A percentile compares a stretch with the other conserved stretches of the same genome.
These are phyloP conservation scores for Nomada ferruginata DNA, from an alignment of 2,888 invertebrate genomes.

Conservation along the genomic window DNA sequence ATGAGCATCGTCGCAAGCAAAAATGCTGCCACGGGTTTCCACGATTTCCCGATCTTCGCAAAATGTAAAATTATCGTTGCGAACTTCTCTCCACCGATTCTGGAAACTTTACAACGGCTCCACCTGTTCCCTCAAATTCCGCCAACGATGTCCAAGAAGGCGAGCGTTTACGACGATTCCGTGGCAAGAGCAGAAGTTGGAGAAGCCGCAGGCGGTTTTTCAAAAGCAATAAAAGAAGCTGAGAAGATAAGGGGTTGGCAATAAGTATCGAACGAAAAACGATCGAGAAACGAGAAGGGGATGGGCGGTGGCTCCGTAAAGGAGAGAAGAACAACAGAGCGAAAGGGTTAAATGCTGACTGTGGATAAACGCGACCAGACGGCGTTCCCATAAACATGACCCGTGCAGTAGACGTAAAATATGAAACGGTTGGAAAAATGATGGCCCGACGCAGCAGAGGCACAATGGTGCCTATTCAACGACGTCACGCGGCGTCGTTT, in stretches of 20 bases:
- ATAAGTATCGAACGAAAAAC: conserved; percentile 34
- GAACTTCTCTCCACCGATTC: not conserved
- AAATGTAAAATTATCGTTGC: too few species aligned
- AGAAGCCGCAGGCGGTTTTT: conserved; percentile 1
- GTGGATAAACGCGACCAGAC: conserved; percentile 32
- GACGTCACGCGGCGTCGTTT: conserved; percentile 47
- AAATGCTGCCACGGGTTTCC: too few species aligned
- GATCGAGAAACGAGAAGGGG: conserved; percentile 2
- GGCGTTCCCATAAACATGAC: conserved; percentile 55
- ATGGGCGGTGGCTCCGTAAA: conserved; percentile 6
- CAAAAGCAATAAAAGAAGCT: conserved; percentile 15
- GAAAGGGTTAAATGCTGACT: conserved; percentile 39
- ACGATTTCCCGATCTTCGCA: too few species aligned
- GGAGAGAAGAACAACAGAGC: conserved; percentile 35
- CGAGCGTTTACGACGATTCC: conserved; percentile 12
- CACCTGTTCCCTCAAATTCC: not conserved
- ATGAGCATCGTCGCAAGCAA: not conserved
- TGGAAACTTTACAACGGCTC: not conserved
- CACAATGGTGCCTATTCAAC: conserved; percentile 61
- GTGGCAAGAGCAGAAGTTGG: not conserved
- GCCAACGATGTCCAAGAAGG: not conserved
- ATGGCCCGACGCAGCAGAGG: conserved; percentile 30
- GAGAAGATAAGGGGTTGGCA: conserved; percentile 22
- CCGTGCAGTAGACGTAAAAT: conserved; percentile 51
- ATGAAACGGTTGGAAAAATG: conserved; percentile 56